phyloP scores from a whole-genome alignment of 2,888 invertebrate genomes.

The Cantharis nigra region DNA sequence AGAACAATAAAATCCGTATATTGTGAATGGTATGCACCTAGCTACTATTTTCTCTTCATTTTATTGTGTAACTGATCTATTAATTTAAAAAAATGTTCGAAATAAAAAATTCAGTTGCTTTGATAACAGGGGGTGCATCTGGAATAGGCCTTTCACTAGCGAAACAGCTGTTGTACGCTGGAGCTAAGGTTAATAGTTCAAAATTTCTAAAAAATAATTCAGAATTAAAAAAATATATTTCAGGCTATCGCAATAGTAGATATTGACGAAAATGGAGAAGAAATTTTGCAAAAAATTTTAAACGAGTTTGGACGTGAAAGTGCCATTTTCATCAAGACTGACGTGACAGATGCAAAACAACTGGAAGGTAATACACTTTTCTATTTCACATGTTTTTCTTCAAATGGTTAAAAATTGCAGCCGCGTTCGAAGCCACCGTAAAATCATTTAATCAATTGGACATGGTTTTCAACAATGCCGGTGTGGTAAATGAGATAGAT shows the following conservation, averaged over 20 bases:
- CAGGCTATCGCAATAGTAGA: conserved; percentile 32
- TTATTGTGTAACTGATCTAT: too few relatives aligned
- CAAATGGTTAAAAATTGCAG: neutral
- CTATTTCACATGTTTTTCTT: too few relatives aligned
- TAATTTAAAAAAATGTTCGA: too few relatives aligned
- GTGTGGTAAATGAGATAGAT: conserved; percentile 30
- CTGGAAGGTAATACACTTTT: conserved; percentile 24
- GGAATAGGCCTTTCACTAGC: conserved; percentile 18
- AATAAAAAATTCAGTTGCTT: neutral
- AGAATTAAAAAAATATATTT: neutral
- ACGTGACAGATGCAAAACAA: conserved; percentile 24
- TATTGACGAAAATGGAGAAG: conserved; percentile 9
- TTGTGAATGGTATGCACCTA: too few relatives aligned
- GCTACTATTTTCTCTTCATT: too few relatives aligned
- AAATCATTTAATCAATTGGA: conserved; percentile 5
- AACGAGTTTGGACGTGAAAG: conserved; percentile 17
- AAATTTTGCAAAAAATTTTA: neutral
- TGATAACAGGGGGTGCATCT: conserved; percentile 34
- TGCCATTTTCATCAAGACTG: conserved; percentile 30
- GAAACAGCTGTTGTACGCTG: neutral
- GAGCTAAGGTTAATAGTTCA: neutral
- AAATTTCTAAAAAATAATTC: too few relatives aligned
- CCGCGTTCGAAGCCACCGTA: conserved; percentile 15
- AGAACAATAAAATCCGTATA: too few relatives aligned
- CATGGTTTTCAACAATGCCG: conserved; percentile 16